Conservation (phyloP, 2,888 invertebrate species). For the Parnassius smintheus region DNA sequence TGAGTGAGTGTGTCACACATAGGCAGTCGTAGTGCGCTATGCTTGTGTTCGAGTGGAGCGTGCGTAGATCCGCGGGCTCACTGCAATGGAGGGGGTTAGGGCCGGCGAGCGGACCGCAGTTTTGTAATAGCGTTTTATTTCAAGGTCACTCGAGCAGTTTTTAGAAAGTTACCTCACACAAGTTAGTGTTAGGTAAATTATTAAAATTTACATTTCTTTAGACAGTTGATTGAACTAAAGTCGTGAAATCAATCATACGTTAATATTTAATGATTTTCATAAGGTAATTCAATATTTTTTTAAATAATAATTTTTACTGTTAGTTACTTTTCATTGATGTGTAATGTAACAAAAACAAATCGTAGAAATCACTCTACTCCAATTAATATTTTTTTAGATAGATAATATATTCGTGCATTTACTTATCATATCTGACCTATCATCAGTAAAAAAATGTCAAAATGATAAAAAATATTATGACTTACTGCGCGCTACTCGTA, state of each 20-base stretch:
- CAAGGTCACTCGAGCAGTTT: constrained; percentile 80
- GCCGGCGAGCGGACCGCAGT: constrained; percentile 73
- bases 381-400: constrained; percentile 16
- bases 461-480: constrained; percentile 20
- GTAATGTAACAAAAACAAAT: constrained; percentile 1
- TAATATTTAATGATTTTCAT: no score
- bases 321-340: no score
- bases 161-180: constrained; percentile 78
- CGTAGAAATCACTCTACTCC: constrained; percentile 13
- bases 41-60: constrained; percentile 47
- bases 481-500: constrained; percentile 4
- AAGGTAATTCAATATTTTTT: no score
- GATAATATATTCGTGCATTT: constrained; percentile 10
- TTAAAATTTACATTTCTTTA: constrained; percentile 37
- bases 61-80: constrained; percentile 62
- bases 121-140: constrained; percentile 80
- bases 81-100: constrained; percentile 58
- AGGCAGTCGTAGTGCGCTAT: constrained; percentile 39
- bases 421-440: constrained; percentile 4
- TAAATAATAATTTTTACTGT: no score
- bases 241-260: background rate
- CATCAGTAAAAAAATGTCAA: constrained; percentile 16
- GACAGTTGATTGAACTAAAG: background rate
- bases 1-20: constrained; percentile 40
- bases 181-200: constrained; percentile 60